Evolutionary conservation across 1,140 invertebrate species (phyloP).

Genomic region (Samia ricini): DNA sequence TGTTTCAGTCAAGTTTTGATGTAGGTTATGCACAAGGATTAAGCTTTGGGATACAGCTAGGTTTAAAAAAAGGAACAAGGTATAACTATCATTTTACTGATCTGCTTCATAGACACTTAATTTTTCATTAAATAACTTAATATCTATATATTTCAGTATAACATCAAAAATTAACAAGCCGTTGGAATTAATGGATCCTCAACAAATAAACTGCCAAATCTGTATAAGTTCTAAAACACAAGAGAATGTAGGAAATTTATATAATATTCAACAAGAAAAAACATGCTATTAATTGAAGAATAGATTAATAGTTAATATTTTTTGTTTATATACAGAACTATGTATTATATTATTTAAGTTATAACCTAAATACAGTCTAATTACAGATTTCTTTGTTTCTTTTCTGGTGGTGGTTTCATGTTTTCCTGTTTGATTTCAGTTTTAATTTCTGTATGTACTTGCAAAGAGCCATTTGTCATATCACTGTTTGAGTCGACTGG

Average conservation of each 20-base stretch:
- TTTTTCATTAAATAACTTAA: neutral
- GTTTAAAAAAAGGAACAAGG: constrained; percentile 12
- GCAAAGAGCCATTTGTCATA: constrained; percentile 61
- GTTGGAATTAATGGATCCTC: constrained; percentile 20
- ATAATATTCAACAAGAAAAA: constrained; percentile 56
- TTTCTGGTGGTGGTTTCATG: constrained; percentile 93
- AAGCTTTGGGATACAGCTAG: constrained; percentile 48
- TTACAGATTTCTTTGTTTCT: constrained; percentile 81
- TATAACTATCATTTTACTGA: neutral
- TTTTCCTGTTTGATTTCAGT: constrained; percentile 84
- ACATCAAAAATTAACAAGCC: neutral
- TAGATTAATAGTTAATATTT: constrained; percentile 8
- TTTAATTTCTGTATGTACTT: constrained; percentile 77
- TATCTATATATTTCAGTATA: neutral
- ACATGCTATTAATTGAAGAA: constrained; percentile 26
- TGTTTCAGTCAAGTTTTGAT: constrained; percentile 62
- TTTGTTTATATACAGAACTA: neutral
- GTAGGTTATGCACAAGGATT: constrained; percentile 55
- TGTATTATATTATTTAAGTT: neutral
- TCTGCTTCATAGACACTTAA: neutral
- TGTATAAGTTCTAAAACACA: constrained; percentile 34
- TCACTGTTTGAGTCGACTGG: constrained; percentile 58
- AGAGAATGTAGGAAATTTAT: constrained; percentile 53
- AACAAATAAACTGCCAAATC: constrained; percentile 59
- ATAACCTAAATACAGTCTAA: neutral